Evolutionary conservation across 2,113 vertebrate genomes (phyloP).

Genomic region (Acrocephalus kingi): DNA sequence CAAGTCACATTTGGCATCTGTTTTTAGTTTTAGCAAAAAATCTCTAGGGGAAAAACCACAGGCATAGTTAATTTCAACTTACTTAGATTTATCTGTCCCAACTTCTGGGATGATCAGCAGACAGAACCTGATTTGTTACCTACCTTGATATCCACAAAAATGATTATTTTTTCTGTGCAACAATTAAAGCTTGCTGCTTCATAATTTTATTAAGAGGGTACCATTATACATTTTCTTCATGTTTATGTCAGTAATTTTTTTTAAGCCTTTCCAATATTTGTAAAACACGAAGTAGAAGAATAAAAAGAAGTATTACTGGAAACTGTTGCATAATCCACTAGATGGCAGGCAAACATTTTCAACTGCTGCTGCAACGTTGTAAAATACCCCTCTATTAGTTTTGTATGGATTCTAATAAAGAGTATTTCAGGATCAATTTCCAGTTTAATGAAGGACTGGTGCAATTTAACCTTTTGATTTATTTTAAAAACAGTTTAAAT

Average conservation of each 20-base stretch:
- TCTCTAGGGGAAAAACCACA: not conserved
- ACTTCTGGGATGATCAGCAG: not conserved
- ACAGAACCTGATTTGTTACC: not conserved
- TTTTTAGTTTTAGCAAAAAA: not conserved
- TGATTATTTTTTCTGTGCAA: not conserved
- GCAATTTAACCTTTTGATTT: slow-evolving; percentile 60
- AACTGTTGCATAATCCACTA: slow-evolving; percentile 70
- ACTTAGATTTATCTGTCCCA: not conserved
- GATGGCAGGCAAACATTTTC: slow-evolving; percentile 79
- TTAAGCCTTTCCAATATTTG: not conserved
- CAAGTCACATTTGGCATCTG: not conserved
- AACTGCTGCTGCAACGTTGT: not conserved
- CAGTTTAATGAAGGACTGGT: slow-evolving; percentile 55
- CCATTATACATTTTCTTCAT: not conserved
- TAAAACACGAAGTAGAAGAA: not conserved
- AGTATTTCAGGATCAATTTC: slow-evolving; percentile 54
- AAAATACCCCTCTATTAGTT: slow-evolving; percentile 12
- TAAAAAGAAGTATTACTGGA: not conserved
- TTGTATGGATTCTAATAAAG: slow-evolving; percentile 45
- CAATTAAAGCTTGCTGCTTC: not conserved
- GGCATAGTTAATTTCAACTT: not conserved
- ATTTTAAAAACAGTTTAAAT: slow-evolving; percentile 41
- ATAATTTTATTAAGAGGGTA: not conserved
- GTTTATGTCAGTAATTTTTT: not conserved
- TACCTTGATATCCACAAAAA: not conserved